A percentile compares a stretch with the other conserved stretches of the same genome.
phyloP scores from a whole-genome alignment of 1,140 invertebrate species.

The Parasteatoda tepidariorum region DNA sequence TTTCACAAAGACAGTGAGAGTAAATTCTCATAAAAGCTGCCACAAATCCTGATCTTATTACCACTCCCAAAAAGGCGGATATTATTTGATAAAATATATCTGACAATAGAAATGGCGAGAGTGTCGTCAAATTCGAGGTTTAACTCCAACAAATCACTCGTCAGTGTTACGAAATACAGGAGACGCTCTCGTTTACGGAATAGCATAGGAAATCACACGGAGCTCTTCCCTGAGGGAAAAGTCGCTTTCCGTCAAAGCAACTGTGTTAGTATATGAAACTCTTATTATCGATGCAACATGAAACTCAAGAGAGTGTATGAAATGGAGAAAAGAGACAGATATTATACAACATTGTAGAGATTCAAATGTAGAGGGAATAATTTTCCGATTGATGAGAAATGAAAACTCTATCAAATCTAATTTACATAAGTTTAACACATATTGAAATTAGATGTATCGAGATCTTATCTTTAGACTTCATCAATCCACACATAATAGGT shows the following conservation, averaged over 20 bases:
- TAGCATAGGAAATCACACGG: neutral
- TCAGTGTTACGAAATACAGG: neutral
- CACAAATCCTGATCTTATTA: conserved; percentile 21
- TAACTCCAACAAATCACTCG: neutral
- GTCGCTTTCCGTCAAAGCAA: neutral
- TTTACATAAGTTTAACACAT: no score
- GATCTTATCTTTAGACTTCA: no score
- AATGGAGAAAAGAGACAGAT: no score
- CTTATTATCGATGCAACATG: no score
- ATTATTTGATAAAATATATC: conserved; percentile 29
- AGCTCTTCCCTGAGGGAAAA: neutral
- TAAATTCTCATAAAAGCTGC: neutral
- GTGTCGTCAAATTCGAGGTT: conserved; percentile 4
- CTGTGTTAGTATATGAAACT: neutral
- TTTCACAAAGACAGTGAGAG: neutral
- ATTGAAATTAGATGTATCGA: no score
- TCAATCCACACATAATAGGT: no score
- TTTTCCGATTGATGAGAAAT: no score
- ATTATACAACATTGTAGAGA: no score
- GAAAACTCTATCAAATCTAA: no score
- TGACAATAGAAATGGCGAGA: conserved; percentile 10
- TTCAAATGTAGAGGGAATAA: no score
- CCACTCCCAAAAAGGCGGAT: conserved; percentile 10
- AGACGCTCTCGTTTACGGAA: neutral
- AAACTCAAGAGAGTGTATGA: no score